phyloP scores from a whole-genome alignment of 1,140 invertebrate genomes.

The Idris sp. region DNA sequence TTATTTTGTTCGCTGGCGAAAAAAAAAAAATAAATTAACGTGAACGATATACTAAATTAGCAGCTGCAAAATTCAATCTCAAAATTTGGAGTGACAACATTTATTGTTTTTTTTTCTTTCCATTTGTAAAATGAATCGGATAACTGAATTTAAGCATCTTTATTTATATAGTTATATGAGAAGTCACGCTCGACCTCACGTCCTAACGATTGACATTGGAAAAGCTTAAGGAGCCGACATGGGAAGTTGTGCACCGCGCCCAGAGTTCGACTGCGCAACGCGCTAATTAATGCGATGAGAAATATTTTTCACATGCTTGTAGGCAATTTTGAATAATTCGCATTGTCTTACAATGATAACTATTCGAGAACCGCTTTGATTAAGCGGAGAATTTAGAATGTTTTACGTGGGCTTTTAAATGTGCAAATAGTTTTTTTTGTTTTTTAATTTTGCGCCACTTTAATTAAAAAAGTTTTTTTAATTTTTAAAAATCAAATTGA shows the following conservation, averaged over 20 bases:
- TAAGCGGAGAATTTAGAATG: no score
- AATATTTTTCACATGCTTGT: slow-evolving; percentile 29
- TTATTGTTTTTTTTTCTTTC: no score
- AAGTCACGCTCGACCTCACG: slow-evolving; percentile 55
- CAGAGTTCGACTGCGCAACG: slow-evolving; percentile 14
- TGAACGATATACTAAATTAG: slow-evolving; percentile 45
- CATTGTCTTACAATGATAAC: slow-evolving; percentile 8
- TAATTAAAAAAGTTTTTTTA: no score
- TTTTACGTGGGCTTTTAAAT: no score
- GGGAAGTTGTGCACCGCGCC: slow-evolving; percentile 42
- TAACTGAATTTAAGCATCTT: slow-evolving; percentile 43
- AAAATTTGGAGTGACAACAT: no score
- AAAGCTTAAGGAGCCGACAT: slow-evolving; percentile 48
- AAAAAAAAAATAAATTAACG: slow-evolving; percentile 54
- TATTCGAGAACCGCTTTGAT: neutral
- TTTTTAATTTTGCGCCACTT: no score
- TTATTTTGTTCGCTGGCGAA: slow-evolving; percentile 50
- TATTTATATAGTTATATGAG: no score
- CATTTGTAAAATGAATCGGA: slow-evolving; percentile 5
- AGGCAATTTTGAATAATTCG: slow-evolving; percentile 28
- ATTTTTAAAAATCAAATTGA: no score
- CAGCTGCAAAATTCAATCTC: slow-evolving; percentile 4
- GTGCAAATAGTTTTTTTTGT: no score
- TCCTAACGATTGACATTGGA: slow-evolving; percentile 59
- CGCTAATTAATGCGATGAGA: slow-evolving; percentile 25